Evolutionary conservation across 2,797 vertebrate genomes (phyloP).

Genomic region (Pipistrellus pygmaeus): DNA sequence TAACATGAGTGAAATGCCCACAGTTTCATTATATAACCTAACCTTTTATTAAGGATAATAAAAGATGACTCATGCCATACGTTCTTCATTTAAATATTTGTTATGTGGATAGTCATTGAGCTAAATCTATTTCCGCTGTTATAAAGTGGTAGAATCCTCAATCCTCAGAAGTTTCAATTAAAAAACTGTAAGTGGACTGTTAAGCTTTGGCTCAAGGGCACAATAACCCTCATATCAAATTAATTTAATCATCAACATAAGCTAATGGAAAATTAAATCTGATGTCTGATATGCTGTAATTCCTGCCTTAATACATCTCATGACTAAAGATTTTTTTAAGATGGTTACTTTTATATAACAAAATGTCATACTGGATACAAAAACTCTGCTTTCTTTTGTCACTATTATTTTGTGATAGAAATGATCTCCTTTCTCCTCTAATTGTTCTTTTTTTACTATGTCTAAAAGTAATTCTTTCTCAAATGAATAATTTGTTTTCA

Average conservation of each 20-base stretch:
- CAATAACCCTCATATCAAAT: conserved; percentile 84
- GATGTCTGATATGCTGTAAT: conserved; percentile 78
- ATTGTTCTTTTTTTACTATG: conserved; percentile 53
- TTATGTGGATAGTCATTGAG: conserved; percentile 79
- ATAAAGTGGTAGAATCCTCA: conserved; percentile 81
- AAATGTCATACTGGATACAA: conserved; percentile 76
- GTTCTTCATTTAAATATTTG: conserved; percentile 84
- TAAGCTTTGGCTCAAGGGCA: conserved; percentile 86
- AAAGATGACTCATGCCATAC: conserved; percentile 76
- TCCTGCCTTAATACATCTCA: conserved; percentile 71
- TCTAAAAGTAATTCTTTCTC: conserved; percentile 74
- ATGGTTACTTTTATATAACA: conserved; percentile 75
- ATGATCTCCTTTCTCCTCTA: conserved; percentile 73
- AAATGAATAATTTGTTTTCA: background rate
- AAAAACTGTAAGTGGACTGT: conserved; percentile 82
- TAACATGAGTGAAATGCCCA: conserved; percentile 72
- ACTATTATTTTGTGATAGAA: conserved; percentile 68
- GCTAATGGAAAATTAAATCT: conserved; percentile 86
- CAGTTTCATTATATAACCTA: conserved; percentile 68
- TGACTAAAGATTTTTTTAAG: conserved; percentile 80
- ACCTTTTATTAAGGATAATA: conserved; percentile 62
- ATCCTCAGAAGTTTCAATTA: conserved; percentile 84
- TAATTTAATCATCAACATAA: conserved; percentile 86
- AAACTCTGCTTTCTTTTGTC: conserved; percentile 74
- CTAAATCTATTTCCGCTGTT: conserved; percentile 79